phyloP scores from a whole-genome alignment of 2,797 vertebrate species.

The Mastacembelus armatus region DNA sequence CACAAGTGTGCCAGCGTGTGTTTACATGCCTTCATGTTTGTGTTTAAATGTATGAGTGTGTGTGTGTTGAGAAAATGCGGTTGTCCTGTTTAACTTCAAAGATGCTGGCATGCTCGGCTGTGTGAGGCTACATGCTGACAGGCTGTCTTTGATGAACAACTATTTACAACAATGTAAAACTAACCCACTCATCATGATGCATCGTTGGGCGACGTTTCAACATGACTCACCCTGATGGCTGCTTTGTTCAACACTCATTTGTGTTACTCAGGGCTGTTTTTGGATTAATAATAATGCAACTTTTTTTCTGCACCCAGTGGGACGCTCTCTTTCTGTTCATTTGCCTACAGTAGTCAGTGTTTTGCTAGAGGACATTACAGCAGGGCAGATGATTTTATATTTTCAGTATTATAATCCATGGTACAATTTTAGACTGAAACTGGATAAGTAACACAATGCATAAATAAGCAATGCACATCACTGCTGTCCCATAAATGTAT shows the following conservation, averaged over 20 bases:
- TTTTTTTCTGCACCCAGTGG: conserved; percentile 24
- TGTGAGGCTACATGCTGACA: conserved; percentile 72
- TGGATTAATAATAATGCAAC: conserved; percentile 37
- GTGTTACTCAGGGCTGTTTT: conserved; percentile 33
- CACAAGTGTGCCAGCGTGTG: conserved; percentile 5
- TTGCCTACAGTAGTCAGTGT: not conserved
- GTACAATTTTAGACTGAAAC: conserved; percentile 2
- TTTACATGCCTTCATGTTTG: conserved; percentile 11
- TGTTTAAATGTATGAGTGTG: not conserved
- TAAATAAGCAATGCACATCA: not conserved
- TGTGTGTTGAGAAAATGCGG: conserved; percentile 28
- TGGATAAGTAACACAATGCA: not conserved
- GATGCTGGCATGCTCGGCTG: conserved; percentile 54
- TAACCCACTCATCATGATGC: conserved; percentile 62
- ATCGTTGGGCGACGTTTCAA: conserved; percentile 49
- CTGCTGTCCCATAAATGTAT: too few relatives aligned
- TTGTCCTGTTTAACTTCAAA: conserved; percentile 69
- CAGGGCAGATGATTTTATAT: conserved; percentile 5
- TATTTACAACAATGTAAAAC: conserved; percentile 79
- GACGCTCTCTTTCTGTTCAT: conserved; percentile 10
- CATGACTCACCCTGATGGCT: conserved; percentile 54
- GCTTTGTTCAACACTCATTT: conserved; percentile 52
- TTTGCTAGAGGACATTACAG: conserved; percentile 4
- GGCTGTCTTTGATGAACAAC: conserved; percentile 76
- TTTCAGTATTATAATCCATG: conserved; percentile 4